Evolutionary conservation across 2,113 vertebrate genomes (phyloP), one percentile per base, ranked within the genome.

Genomic region (Pachypanchax playfairii): DNA sequence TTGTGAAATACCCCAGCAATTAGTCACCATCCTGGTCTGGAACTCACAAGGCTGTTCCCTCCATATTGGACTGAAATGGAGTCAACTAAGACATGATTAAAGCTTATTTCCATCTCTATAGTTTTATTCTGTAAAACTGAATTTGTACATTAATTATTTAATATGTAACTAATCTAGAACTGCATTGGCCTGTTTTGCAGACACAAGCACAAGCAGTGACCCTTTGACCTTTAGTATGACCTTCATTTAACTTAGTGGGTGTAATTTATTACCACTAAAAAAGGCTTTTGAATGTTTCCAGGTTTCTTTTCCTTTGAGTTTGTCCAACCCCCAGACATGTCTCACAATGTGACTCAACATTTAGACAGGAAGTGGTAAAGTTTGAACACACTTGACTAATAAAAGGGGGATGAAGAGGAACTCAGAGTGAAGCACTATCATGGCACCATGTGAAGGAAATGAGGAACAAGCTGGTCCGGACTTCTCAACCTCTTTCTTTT

Each of bases 321-420:
- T 20, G n/a, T 47, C 42, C 46, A 46, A 54, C 18, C 4, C 36
- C 63, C 38, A 39, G 20, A 17, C 1, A n/a, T 71, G 73, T 74
- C 48, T 84, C 75, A 76, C 18, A 43, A 48, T 38, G 36, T 79
- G 68, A 81, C 52, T 70, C 26, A 67, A 36, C 7, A 35, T 39
- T 63, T 15, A 5, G 2, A 6, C 41, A 18, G 61, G 60, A 38
- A 69, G 72, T 15, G 44, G 42, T 9, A 33, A 17, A 50, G 41
- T 49, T 24, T 43, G 20, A 20, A 42, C 24, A 52, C 65, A 56
- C 61, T 51, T 46, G 51, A 54, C 53, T 18, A 6, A 41, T 55
- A 29, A 67, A 56, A 62, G 2, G 14, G 17, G n/a, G 8, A 9
- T 13, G 10, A 62, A 57, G 61, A 50, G 43, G 69, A 77, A 78